Evolutionary conservation across 2,113 vertebrate species (phyloP).

Genomic region (Mus spicilegus): DNA sequence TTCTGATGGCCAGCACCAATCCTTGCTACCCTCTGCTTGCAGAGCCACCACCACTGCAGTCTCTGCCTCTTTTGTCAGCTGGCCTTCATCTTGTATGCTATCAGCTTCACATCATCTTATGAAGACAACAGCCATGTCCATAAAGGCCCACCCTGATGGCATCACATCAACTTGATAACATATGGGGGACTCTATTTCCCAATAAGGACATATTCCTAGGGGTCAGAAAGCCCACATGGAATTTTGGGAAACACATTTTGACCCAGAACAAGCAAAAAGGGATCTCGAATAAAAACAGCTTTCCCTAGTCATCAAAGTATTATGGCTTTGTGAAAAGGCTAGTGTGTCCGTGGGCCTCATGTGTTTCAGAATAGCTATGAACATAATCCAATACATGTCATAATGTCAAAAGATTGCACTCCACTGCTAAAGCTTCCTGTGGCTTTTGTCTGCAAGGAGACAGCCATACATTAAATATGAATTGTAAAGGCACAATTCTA

Average conservation of each 20-base stretch:
- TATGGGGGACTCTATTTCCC: background rate
- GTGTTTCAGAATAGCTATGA: background rate
- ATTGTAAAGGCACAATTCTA: background rate
- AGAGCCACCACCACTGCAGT: background rate
- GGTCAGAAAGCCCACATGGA: background rate
- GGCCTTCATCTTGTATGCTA: background rate
- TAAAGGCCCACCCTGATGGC: background rate
- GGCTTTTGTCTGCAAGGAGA: background rate
- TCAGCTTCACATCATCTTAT: background rate
- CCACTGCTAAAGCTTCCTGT: background rate
- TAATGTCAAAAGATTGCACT: background rate
- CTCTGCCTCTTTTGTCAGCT: background rate
- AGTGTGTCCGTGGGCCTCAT: too few species aligned
- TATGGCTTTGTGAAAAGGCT: background rate
- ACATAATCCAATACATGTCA: background rate
- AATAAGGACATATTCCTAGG: background rate
- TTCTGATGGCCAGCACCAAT: background rate
- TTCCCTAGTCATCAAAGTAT: background rate
- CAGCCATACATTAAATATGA: too few species aligned
- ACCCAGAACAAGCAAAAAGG: background rate
- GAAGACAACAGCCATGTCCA: background rate
- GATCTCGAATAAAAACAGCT: background rate
- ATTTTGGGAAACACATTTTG: background rate
- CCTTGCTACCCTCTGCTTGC: background rate
- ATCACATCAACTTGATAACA: background rate